phyloP scores from a whole-genome alignment of 2,888 invertebrate species.

The Polydrusus cervinus region DNA sequence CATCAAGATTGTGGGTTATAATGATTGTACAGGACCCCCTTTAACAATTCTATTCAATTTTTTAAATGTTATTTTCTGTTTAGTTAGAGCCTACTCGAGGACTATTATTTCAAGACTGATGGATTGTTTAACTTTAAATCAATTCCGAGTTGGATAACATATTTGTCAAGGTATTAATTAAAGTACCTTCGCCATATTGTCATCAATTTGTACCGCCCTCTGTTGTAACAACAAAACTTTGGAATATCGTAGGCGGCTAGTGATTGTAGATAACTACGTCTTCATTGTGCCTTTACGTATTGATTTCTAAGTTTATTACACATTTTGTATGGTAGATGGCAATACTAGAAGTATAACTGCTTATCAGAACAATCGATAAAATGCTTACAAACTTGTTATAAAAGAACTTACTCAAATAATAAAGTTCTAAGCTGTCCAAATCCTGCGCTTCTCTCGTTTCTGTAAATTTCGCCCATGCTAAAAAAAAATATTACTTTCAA shows the following conservation, averaged over 20 bases:
- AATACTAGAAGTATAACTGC: neutral
- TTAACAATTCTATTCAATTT: too few relatives aligned
- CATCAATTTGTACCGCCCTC: neutral
- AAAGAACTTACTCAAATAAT: slow-evolving; percentile 63
- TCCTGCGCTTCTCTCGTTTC: slow-evolving; percentile 61
- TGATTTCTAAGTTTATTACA: neutral
- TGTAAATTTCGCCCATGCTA: slow-evolving; percentile 64
- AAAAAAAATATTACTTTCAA: slow-evolving; percentile 31
- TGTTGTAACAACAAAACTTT: neutral
- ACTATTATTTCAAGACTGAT: too few relatives aligned
- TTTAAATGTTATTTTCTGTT: too few relatives aligned
- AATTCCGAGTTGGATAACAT: too few relatives aligned
- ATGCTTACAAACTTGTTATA: neutral
- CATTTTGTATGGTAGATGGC: neutral
- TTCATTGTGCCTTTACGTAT: neutral
- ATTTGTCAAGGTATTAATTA: too few relatives aligned
- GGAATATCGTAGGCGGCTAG: neutral
- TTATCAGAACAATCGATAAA: too few relatives aligned
- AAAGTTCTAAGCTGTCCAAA: slow-evolving; percentile 64
- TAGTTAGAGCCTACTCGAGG: too few relatives aligned
- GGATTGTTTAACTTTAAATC: too few relatives aligned
- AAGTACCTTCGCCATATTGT: slow-evolving; percentile 5
- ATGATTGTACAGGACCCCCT: too few relatives aligned
- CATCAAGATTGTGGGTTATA: too few relatives aligned
- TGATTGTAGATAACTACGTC: too few relatives aligned